Percentiles rank a stretch among this genome's conserved stretches.
These are phyloP conservation scores for Dynastes maya DNA, from an alignment of 2,888 invertebrate species.

Conservation along the genomic window DNA sequence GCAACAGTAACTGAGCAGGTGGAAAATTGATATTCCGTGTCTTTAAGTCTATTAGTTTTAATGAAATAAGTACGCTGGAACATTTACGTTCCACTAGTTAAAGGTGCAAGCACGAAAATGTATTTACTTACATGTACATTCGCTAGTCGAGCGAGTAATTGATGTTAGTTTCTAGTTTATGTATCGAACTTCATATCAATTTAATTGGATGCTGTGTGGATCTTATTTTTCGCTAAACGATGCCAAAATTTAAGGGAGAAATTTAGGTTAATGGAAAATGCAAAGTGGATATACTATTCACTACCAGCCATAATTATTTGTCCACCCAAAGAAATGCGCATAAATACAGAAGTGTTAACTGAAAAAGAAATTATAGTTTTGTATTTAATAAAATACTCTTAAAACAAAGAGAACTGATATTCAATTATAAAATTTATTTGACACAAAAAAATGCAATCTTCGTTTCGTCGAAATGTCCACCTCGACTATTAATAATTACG, in stretches of 20 bases:
- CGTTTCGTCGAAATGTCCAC: too few relatives aligned
- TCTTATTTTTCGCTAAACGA: slow-evolving; percentile 18
- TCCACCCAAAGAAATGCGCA: too few relatives aligned
- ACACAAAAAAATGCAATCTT: too few relatives aligned
- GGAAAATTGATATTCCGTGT: slow-evolving; percentile 41
- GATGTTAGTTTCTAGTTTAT: slow-evolving; percentile 15
- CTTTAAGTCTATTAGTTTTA: slow-evolving; percentile 38
- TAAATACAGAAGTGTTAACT: too few relatives aligned
- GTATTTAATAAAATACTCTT: too few relatives aligned
- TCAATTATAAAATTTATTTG: too few relatives aligned
- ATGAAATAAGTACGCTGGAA: slow-evolving; percentile 40
- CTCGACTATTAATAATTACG: too few relatives aligned
- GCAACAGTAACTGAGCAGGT: slow-evolving; percentile 23
- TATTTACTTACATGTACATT: background rate
- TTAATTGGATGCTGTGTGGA: slow-evolving; percentile 2
- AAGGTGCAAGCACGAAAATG: background rate
- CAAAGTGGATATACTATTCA: background rate
- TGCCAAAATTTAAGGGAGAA: slow-evolving; percentile 1
- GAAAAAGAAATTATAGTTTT: too few relatives aligned
- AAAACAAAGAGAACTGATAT: too few relatives aligned
- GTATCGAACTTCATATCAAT: slow-evolving; percentile 25
- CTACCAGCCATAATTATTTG: too few relatives aligned
- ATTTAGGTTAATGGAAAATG: slow-evolving; percentile 27
- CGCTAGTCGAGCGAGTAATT: background rate
- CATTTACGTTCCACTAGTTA: slow-evolving; percentile 29